Percentiles rank a stretch among this genome's conserved stretches.
phyloP scores from a whole-genome alignment of 30 jellyfish, hydroid and myxozoan species.

The Cassiopea andromeda region DNA sequence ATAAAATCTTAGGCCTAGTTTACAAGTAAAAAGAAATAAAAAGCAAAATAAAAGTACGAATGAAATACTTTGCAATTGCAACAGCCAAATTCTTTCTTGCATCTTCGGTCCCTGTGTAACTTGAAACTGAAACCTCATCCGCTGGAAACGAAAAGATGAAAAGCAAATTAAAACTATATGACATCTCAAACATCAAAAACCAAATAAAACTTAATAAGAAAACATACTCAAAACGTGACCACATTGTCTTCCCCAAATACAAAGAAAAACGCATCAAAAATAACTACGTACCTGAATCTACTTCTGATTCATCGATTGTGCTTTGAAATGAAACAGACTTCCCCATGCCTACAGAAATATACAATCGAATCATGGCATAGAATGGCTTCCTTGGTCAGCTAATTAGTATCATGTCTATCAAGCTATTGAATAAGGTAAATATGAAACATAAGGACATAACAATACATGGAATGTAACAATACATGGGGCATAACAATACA shows the following conservation, averaged over 20 bases:
- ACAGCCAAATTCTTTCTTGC: conserved; percentile 80
- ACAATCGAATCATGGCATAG: too few relatives aligned
- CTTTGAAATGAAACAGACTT: conserved; percentile 81
- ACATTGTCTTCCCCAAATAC: background rate
- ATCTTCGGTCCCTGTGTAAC: conserved; percentile 90
- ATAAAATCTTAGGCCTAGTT: background rate
- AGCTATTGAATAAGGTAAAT: too few relatives aligned
- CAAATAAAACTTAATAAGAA: too few relatives aligned
- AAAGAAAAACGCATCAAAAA: background rate
- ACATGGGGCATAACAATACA: too few relatives aligned
- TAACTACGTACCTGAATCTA: conserved; percentile 49
- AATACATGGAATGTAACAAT: too few relatives aligned
- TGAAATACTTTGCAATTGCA: conserved; percentile 66
- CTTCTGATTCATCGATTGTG: conserved; percentile 68
- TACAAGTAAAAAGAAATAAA: background rate
- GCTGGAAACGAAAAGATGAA: conserved; percentile 18
- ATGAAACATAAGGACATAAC: too few relatives aligned
- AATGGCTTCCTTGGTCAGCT: too few relatives aligned
- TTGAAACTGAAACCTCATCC: conserved; percentile 95
- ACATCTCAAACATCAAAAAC: background rate
- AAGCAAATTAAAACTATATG: background rate
- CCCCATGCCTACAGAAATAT: conserved; percentile 32
- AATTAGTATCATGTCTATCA: too few relatives aligned
- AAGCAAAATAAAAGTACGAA: background rate
- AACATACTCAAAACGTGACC: too few relatives aligned